Base-by-base conservation (phyloP, 2,888 invertebrate species). In the Melieria omissa region DNA sequence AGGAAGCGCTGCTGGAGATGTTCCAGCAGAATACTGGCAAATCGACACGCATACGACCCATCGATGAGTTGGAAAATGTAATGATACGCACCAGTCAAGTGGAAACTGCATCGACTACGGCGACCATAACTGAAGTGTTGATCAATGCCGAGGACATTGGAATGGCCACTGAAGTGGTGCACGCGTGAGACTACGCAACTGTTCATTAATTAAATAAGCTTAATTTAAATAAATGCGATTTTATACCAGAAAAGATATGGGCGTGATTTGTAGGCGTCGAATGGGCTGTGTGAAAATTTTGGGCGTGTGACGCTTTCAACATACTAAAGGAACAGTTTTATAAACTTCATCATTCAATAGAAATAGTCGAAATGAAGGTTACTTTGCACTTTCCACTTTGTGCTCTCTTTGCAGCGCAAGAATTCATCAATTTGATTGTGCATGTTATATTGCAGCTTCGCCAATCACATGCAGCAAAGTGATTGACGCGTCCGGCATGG, bases 21-120 rank as follows among this genome's bases (percentile, higher is more conserved):
- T 79, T 79, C 44, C 76, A 78, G 57, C 77, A 75, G 14, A 78
- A 79, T 45, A 78, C 78, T 14, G 79, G 79, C 1, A 79, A 78
- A 77, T 75, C 70, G 12, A 78, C 75, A 6, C 75, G 74, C n/a
- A 74, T 76, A 54, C 65, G 67, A 1, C 58, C 63, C 0, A 65
- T 76, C 29, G 58, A 71, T 8, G 66, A 69, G 10, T 14, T 64
- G 44, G 55, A 52, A 52, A 52, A n/a, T 5, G 52, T 10, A 49
- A 49, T 52, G 14, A 6, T 8, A 52, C 29, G 52, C 52, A 52
- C 49, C 49, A 49, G 49, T 49, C 9, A 69, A n/a, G 45, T 29
- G 4, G 29, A 63, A n/a, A 16, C 29, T 12, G 4, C 12, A 9
- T 54, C 12, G 16, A 29, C 4, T 4, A 4, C 29, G 8, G 44